phyloP scores from a whole-genome alignment of 2,888 invertebrate species.

The Oxytorus armatus region DNA sequence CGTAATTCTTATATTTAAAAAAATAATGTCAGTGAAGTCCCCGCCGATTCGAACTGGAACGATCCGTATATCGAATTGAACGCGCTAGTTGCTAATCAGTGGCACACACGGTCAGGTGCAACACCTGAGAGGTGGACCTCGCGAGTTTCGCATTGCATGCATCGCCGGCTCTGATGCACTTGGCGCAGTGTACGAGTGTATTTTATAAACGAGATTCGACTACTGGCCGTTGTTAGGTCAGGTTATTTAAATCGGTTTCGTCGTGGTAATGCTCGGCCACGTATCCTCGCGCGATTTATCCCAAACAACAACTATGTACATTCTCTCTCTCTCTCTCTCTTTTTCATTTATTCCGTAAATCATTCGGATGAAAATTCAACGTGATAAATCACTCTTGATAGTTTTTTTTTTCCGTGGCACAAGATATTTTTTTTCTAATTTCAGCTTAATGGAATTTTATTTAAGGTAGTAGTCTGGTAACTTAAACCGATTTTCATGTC shows the following conservation, averaged over 20 bases:
- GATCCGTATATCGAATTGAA: not conserved
- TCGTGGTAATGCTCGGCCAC: slow-evolving; percentile 1
- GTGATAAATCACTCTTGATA: not conserved
- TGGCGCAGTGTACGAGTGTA: no score
- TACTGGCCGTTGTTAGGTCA: slow-evolving; percentile 1
- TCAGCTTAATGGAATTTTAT: no score
- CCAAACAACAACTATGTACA: not conserved
- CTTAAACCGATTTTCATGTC: no score
- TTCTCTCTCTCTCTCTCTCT: no score
- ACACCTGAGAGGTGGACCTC: not conserved
- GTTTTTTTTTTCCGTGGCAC: no score
- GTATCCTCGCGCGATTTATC: slow-evolving; percentile 1
- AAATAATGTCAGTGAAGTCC: no score
- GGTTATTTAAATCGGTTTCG: slow-evolving; percentile 33
- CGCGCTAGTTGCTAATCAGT: not conserved
- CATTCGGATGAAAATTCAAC: not conserved
- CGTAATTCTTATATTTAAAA: no score
- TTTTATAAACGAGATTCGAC: no score
- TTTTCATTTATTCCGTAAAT: no score
- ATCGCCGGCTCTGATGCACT: no score
- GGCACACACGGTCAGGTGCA: slow-evolving; percentile 2
- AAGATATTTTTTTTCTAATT: no score
- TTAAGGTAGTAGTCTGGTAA: no score
- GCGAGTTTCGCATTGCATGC: slow-evolving; percentile 8
- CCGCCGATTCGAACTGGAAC: not conserved